Base-by-base conservation (phyloP, 2,888 invertebrate species). In the Pammene aurita region DNA sequence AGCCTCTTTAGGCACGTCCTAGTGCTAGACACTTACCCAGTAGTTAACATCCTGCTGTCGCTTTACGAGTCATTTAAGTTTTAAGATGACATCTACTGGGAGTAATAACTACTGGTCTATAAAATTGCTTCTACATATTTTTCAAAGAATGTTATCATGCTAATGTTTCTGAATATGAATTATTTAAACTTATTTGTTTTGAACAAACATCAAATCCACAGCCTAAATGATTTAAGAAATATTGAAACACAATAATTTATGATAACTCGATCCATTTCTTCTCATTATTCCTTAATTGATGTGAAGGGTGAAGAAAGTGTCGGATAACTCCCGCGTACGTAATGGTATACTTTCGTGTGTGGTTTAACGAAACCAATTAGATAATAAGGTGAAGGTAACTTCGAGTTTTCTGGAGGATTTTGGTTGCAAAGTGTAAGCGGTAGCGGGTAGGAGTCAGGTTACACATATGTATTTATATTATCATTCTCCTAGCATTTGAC, bases 361-460 rank as follows among this genome's bases (percentile, higher is more conserved):
- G 67, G 35, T 50, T 57, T 68, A 68, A 68, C 68, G 68, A 68
- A 68, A 41, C 57, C 38, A 57, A 68, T 68, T 68, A 68, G 42
- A 35, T 46, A 66, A 57, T 48, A 57, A 48, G 48, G 38, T 38
- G 7, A 58, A 66, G 56, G 66, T 52, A 50, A 63, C 16, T 62
- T 63, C 50, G 48, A 63, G 56, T 62, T 67, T n/a, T 65, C 46
- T 65, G 56, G 42, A 58, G 52, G 38, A 38, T 44, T 50, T 42
- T 7, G 7, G 42, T 13, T 6, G 35, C 34, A 67, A 63, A 18
- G 5, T 9, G 16, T 5, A 13, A 50, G 62, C 50, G 41, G 34
- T 7, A 67, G 67, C 67, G 62, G 41, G 5, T 6, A 5, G 7
- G 11, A n/a, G 18, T 42, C 7, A 38, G 9, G 38, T 38, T 38